These are phyloP conservation scores for Herminia tarsipennalis DNA, from an alignment of 2,888 invertebrate genomes.

Conservation along the genomic window DNA sequence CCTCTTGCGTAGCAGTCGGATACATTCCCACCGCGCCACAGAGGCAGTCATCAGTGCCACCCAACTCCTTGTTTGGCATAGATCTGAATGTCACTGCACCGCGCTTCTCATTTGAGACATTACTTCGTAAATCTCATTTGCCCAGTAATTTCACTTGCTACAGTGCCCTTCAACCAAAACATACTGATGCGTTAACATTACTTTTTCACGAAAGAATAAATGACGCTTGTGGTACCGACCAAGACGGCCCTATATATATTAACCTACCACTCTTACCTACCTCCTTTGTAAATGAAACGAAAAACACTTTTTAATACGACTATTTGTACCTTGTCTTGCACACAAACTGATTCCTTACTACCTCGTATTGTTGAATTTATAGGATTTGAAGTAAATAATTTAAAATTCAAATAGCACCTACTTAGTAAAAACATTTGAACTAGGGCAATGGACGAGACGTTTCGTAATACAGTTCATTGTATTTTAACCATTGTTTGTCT, in stretches of 20 bases:
- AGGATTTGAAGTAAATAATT: conserved; percentile 23
- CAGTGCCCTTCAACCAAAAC: too few species aligned
- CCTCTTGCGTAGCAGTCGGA: too few species aligned
- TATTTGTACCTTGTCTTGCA: conserved; percentile 8
- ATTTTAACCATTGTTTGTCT: conserved; percentile 25
- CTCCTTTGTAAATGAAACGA: conserved; percentile 15
- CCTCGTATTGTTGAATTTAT: conserved; percentile 23
- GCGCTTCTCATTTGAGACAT: too few species aligned
- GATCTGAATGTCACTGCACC: too few species aligned
- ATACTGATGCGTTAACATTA: neutral
- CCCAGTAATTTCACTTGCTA: too few species aligned
- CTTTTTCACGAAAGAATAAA: too few species aligned
- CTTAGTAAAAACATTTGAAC: conserved; percentile 19
- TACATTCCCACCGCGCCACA: too few species aligned
- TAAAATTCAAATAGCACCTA: conserved; percentile 29
- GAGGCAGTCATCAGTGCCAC: too few species aligned
- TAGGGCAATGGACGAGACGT: conserved; percentile 13
- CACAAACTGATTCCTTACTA: conserved; percentile 21
- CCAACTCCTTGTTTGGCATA: too few species aligned
- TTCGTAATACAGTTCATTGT: conserved; percentile 38
- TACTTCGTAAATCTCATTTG: too few species aligned
- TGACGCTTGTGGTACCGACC: too few species aligned
- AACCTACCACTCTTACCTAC: conserved; percentile 17
- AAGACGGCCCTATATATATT: too few species aligned
- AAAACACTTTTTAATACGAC: conserved; percentile 13